Conservation (phyloP, 53 echinoderm and acorn worm genomes). For the Hippasteria phrygiana region DNA sequence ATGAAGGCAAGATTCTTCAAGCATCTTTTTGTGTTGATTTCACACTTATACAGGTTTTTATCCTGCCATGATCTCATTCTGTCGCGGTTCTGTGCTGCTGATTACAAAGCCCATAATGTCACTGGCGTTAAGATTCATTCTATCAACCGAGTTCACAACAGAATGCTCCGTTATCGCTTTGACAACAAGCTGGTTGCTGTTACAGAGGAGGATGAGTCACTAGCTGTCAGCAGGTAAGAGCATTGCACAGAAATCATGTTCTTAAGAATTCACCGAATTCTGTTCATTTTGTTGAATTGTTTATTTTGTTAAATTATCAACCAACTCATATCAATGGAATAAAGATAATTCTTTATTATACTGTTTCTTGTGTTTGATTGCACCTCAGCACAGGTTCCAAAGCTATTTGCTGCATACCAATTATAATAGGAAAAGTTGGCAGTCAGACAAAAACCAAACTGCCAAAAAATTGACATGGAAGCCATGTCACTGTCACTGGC, state of each 20-base stretch:
- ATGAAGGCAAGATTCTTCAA: not conserved
- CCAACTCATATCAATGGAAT: too few species aligned
- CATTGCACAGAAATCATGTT: not conserved
- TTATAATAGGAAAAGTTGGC: too few species aligned
- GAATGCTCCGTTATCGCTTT: constrained; percentile 94
- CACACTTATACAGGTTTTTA: constrained; percentile 76
- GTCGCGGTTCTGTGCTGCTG: constrained; percentile 96
- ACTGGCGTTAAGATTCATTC: constrained; percentile 95
- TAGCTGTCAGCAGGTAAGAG: constrained; percentile 81
- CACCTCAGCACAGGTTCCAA: too few species aligned
- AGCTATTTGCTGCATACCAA: too few species aligned
- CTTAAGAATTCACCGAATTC: too few species aligned
- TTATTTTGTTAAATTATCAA: too few species aligned
- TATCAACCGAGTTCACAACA: constrained; percentile 94
- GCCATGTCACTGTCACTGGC: too few species aligned
- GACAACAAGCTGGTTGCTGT: constrained; percentile 79
- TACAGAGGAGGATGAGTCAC: constrained; percentile 83
- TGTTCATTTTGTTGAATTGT: too few species aligned
- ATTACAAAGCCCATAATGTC: constrained; percentile 88
- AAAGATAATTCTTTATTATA: too few species aligned
- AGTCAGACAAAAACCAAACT: too few species aligned
- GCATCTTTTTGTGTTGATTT: not conserved
- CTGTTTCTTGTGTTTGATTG: too few species aligned
- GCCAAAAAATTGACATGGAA: too few species aligned
- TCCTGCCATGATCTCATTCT: constrained; percentile 98